Percentiles rank a stretch among this genome's conserved stretches.
phyloP scores from a whole-genome alignment of 92 coral and sea anemone species.

The Montipora capitata region DNA sequence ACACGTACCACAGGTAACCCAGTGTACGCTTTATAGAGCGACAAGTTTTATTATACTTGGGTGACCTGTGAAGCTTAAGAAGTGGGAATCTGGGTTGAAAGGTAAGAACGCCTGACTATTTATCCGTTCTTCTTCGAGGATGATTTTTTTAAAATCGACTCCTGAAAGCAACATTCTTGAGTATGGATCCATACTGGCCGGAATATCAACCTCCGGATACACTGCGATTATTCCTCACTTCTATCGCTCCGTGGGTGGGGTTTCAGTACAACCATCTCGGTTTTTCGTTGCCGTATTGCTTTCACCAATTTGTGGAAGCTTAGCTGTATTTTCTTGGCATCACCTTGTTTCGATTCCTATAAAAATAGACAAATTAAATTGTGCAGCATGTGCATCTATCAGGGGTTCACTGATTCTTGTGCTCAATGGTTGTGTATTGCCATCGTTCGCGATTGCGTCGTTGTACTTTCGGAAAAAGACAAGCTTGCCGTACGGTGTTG shows the following conservation, averaged over 20 bases:
- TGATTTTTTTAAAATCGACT: constrained; percentile 5
- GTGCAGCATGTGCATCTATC: constrained; percentile 82
- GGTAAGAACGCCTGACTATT: constrained; percentile 11
- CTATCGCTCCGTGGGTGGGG: constrained; percentile 18
- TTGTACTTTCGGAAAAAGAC: constrained; percentile 60
- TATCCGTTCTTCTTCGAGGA: background rate
- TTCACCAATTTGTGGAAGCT: constrained; percentile 77
- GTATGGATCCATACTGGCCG: background rate
- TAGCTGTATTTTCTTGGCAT: constrained; percentile 75
- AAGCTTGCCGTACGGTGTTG: constrained; percentile 15
- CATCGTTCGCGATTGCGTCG: constrained; percentile 70
- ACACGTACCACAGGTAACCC: too few species aligned
- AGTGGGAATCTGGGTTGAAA: background rate
- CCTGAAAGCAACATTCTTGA: background rate
- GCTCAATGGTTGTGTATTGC: constrained; percentile 78
- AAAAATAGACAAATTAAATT: constrained; percentile 56
- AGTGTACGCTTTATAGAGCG: too few species aligned
- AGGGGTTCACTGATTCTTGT: constrained; percentile 76
- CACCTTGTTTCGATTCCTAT: constrained; percentile 68
- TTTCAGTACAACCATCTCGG: background rate
- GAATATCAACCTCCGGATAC: constrained; percentile 23
- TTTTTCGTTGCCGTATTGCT: constrained; percentile 64
- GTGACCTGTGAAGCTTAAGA: too few species aligned
- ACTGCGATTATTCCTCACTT: constrained; percentile 33
- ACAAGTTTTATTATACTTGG: too few species aligned